These are phyloP conservation scores for Acronicta leporina DNA, from an alignment of 2,888 invertebrate genomes.

Conservation along the genomic window DNA sequence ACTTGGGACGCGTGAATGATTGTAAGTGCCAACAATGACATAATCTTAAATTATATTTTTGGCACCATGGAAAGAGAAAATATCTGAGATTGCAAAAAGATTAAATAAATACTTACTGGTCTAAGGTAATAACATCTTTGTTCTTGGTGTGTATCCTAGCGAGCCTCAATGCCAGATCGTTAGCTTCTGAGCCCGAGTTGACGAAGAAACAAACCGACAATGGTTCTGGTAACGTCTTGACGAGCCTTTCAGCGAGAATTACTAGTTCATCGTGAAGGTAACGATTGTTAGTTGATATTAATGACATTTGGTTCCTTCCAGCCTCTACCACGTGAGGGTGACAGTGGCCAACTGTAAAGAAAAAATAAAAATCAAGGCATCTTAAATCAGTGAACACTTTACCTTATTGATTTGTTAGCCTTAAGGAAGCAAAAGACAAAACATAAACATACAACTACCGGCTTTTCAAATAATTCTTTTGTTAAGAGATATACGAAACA, in stretches of 20 bases:
- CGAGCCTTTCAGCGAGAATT: constrained; percentile 95
- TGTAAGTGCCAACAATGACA: constrained; percentile 16
- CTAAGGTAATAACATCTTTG: constrained; percentile 96
- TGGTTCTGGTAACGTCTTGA: constrained; percentile 94
- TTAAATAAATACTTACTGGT: constrained; percentile 94
- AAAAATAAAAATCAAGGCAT: constrained; percentile 1
- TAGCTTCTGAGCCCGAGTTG: constrained; percentile 99
- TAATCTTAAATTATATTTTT: constrained; percentile 9
- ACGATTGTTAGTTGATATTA: constrained; percentile 98
- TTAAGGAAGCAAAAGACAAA: neutral
- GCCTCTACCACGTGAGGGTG: constrained; percentile 98
- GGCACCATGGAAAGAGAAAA: constrained; percentile 14
- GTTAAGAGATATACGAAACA: neutral
- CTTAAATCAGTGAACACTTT: neutral
- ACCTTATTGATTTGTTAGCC: neutral
- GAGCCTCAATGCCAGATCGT: constrained; percentile 97
- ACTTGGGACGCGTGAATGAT: neutral
- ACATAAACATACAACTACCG: neutral
- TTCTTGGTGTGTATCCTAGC: constrained; percentile 96
- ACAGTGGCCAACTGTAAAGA: constrained; percentile 97
- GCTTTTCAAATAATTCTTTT: constrained; percentile 1
- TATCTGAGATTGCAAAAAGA: constrained; percentile 8
- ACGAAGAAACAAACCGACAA: constrained; percentile 98
- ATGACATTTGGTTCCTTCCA: constrained; percentile 96
- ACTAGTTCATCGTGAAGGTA: constrained; percentile 99